These are phyloP conservation scores for Bombyx huttoni DNA, from an alignment of 2,888 invertebrate genomes.

Conservation along the genomic window DNA sequence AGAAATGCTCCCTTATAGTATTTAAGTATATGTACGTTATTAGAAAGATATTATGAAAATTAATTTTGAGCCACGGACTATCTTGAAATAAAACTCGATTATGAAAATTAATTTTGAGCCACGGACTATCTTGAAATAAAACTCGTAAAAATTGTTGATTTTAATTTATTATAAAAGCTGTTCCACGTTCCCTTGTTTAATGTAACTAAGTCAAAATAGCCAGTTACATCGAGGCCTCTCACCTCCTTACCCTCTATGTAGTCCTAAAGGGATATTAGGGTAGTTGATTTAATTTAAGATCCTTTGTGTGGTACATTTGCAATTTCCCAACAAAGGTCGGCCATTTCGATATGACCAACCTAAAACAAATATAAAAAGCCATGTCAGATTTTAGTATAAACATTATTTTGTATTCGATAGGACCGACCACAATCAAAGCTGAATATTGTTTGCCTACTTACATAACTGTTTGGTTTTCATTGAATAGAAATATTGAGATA, in stretches of 20 bases:
- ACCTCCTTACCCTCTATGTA: constrained; percentile 30
- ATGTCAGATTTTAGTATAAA: not conserved
- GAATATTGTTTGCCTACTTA: not conserved
- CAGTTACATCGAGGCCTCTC: constrained; percentile 7
- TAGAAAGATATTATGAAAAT: no score
- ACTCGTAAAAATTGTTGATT: no score
- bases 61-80: no score
- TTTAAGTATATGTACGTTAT: no score
- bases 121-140: no score
- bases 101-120: no score
- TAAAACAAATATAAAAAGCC: constrained; percentile 39
- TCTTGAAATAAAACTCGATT: no score
- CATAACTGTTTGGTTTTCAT: constrained; percentile 2
- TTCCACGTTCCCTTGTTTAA: no score
- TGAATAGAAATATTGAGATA: not conserved
- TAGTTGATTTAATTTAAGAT: constrained; percentile 59
- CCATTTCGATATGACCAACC: constrained; percentile 32
- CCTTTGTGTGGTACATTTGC: constrained; percentile 56
- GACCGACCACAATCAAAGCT: not conserved
- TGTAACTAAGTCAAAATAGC: not conserved
- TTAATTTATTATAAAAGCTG: no score
- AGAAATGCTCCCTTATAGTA: no score
- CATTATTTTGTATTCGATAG: constrained; percentile 4
- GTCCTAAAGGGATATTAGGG: constrained; percentile 45
- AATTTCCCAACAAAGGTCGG: constrained; percentile 52